Evolutionary conservation across 1,140 invertebrate genomes (phyloP), one percentile per base, ranked within the genome.

Genomic region (Thaumatotibia leucotreta): DNA sequence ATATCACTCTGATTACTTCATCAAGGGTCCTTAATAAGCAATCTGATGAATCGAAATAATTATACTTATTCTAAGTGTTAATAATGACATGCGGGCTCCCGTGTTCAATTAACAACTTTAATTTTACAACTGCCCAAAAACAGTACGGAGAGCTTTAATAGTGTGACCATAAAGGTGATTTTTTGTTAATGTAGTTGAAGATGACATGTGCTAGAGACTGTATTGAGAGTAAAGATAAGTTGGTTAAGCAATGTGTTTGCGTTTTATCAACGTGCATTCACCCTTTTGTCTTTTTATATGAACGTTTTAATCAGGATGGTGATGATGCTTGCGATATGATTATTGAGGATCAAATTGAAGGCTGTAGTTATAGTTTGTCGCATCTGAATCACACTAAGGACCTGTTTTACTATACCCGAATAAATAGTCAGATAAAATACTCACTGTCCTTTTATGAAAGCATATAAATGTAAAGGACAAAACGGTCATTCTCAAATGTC

Each of bases 261-360:
- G 52, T 58, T 58, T 17, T 58, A 58, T 63, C 31, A 63, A 63
- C 35, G 31, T 39, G 31, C 61, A 23, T 63, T 39, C 35, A 63
- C 31, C 35, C 31, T 35, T 63, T 63, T 63, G 35, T 63, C 61
- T 33, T 33, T 39, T 4, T 35, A 24, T 35, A 31, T 22, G 24
- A 63, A 63, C 31, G 10, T 11, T 5, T 35, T 63, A 14, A 63
- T 63, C 14, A 6, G 11, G 17, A 33, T 29, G 61, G n/a, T 17
- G 35, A 23, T 63, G 54, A 58, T 31, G 23, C n/a, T 23, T 2
- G 10, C 3, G 20, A 39, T 14, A 76, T 71, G 77, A 80, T 33
- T 8, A 6, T n/a, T 39, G n/a, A 39, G 39, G 20, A 45, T 45
- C 17, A 20, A 45, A 45, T 45, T 1, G n/a, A 39, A 5, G 14